Conservation (phyloP, 2,797 vertebrate genomes). For the Cossypha caffra region DNA sequence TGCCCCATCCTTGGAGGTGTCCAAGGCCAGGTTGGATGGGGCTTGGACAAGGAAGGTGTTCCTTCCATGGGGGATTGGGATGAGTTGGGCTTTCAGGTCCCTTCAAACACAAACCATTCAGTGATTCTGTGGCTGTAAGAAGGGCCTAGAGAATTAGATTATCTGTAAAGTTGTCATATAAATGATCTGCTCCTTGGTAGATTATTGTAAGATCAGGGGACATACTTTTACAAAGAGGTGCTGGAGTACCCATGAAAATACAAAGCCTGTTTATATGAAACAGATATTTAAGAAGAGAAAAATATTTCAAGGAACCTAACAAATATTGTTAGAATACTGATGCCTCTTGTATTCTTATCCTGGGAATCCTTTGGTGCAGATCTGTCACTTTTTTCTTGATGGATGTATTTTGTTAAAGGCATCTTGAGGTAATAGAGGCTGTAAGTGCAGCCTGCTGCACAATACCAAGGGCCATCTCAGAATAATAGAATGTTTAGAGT, state of each 20-base stretch:
- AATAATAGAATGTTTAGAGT: slow-evolving; percentile 29
- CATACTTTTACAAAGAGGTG: background rate
- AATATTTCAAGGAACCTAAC: background rate
- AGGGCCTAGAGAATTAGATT: background rate
- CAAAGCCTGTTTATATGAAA: background rate
- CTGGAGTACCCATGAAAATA: background rate
- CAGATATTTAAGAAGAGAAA: background rate
- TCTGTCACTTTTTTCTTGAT: slow-evolving; percentile 30
- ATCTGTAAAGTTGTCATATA: background rate
- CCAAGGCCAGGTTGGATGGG: accelerated
- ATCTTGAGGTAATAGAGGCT: slow-evolving; percentile 19
- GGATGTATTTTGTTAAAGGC: slow-evolving; percentile 7
- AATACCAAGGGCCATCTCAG: background rate
- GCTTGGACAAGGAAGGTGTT: background rate
- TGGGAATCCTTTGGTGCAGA: slow-evolving; percentile 14
- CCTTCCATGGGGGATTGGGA: no score
- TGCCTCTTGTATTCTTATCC: background rate
- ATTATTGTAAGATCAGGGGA: background rate
- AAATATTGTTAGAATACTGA: slow-evolving; percentile 10
- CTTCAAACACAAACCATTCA: background rate
- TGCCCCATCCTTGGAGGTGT: accelerated
- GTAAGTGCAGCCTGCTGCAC: background rate
- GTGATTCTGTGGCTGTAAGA: background rate
- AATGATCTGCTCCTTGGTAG: background rate
- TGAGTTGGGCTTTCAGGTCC: background rate